phyloP scores from a whole-genome alignment of 2,888 invertebrate species.

The Cacoxenus indagator region DNA sequence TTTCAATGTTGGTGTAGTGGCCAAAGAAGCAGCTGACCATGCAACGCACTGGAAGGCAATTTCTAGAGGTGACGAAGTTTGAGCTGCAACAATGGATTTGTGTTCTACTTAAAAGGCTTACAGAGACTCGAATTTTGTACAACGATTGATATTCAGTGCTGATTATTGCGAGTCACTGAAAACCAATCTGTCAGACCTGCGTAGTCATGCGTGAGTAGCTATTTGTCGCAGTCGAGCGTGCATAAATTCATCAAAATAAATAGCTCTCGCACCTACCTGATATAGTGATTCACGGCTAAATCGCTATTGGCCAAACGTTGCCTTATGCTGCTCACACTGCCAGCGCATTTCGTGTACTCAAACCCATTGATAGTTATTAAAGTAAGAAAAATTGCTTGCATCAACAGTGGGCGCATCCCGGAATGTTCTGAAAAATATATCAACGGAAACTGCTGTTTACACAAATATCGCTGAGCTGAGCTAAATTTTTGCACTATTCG shows the following conservation, averaged over 20 bases:
- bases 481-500: not conserved
- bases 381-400: not conserved
- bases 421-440: not conserved
- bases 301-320: not conserved
- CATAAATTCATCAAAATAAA: no score
- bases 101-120: no score
- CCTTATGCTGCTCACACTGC: not conserved
- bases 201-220: no score
- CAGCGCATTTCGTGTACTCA: not conserved
- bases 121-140: no score
- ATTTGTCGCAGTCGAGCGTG: no score
- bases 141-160: no score
- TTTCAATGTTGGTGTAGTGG: slow-evolving; percentile 37
- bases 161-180: no score
- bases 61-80: not conserved
- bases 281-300: not conserved
- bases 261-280: no score
- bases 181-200: no score
- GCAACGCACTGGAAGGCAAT: slow-evolving; percentile 43
- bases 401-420: not conserved
- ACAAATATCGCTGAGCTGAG: not conserved
- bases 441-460: not conserved
- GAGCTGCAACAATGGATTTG: no score
- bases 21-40: slow-evolving; percentile 52
- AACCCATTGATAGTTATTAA: not conserved